phyloP scores from a whole-genome alignment of 2,888 invertebrate genomes.

The Apocheima hispidaria region DNA sequence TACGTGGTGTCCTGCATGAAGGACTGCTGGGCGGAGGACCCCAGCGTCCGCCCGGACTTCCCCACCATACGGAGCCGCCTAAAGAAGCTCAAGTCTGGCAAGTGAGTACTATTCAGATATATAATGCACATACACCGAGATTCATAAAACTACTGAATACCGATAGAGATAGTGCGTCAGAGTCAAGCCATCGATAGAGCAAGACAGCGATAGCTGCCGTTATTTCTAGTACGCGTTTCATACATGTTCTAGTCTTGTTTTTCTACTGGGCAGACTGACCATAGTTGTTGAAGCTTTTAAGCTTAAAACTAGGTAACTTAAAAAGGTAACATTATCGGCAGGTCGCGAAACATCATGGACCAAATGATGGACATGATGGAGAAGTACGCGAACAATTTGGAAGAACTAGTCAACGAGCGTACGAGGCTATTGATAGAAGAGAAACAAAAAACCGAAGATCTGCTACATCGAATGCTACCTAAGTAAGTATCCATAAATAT shows the following conservation, averaged over 20 bases:
- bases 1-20: slow-evolving; percentile 93
- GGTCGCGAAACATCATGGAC: slow-evolving; percentile 96
- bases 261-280: too few species aligned
- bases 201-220: too few species aligned
- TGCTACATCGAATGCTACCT: slow-evolving; percentile 97
- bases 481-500: slow-evolving; percentile 85
- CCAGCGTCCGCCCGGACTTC: slow-evolving; percentile 94
- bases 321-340: slow-evolving; percentile 56
- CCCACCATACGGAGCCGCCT: slow-evolving; percentile 91
- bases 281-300: background rate
- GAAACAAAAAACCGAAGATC: slow-evolving; percentile 96
- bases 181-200: too few species aligned
- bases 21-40: slow-evolving; percentile 96
- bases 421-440: slow-evolving; percentile 96
- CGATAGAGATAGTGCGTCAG: too few species aligned
- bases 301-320: background rate
- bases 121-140: too few species aligned
- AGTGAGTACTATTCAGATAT: slow-evolving; percentile 87
- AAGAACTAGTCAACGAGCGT: slow-evolving; percentile 96
- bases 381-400: slow-evolving; percentile 97
- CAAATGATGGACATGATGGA: slow-evolving; percentile 99
- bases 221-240: too few species aligned
- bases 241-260: too few species aligned
- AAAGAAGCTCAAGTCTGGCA: slow-evolving; percentile 95
- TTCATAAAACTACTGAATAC: too few species aligned